Evolutionary conservation across 1,140 invertebrate genomes (phyloP).

Genomic region (fruit fly (Drosophila melanogaster)): Release_6_plus_ISO1_MT NC_004354.4:11214501-11215000

Average conservation of each 20-base stretch:
- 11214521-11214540: constrained; percentile 6
- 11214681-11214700: constrained; percentile 46
- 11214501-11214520: constrained; percentile 18
- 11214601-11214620: background rate
- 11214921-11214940: background rate
- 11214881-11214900: background rate
- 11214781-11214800: background rate
- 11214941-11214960: constrained; percentile 9
- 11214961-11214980: constrained; percentile 11
- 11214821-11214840: no score
- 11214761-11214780: background rate
- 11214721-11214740: background rate
- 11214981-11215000: constrained; percentile 10
- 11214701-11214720: constrained; percentile 18
- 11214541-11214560: constrained; percentile 6
- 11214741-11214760: background rate
- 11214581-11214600: constrained; percentile 3
- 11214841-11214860: no score
- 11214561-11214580: constrained; percentile 16
- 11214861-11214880: no score
- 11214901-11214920: background rate
- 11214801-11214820: background rate
- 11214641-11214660: constrained; percentile 27
- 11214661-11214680: constrained; percentile 47
- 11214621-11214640: constrained; percentile 47